phyloP scores from a whole-genome alignment of 2,797 vertebrate genomes.

The Steatocranus sp. region DNA sequence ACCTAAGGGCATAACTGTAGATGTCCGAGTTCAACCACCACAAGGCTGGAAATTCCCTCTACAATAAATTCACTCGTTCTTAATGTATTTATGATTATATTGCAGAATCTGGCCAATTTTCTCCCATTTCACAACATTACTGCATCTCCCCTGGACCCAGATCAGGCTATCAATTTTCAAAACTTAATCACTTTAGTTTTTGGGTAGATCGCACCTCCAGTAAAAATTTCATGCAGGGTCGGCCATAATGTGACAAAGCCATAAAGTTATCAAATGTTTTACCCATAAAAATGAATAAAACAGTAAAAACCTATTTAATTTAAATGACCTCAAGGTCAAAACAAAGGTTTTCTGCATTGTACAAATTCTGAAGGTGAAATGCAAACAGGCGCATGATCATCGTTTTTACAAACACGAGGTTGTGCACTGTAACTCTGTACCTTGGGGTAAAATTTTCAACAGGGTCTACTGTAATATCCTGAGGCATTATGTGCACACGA shows the following conservation, averaged over 20 bases:
- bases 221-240: neutral
- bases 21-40: rapidly evolving
- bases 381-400: neutral
- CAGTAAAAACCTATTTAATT: neutral
- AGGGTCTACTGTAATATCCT: neutral
- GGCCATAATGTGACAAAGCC: neutral
- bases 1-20: neutral
- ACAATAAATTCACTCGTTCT: neutral
- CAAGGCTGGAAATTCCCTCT: neutral
- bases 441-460: neutral
- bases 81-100: neutral
- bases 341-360: neutral
- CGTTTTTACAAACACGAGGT: neutral
- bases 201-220: neutral
- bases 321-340: neutral
- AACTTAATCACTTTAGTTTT: neutral
- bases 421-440: neutral
- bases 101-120: neutral
- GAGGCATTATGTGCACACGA: neutral
- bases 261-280: neutral
- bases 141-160: neutral
- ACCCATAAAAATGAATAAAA: neutral
- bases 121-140: neutral
- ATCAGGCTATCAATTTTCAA: neutral
- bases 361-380: neutral